Percentiles rank a stretch among this genome's conserved stretches.
These are phyloP conservation scores for Lathronympha strigana DNA, from an alignment of 2,888 invertebrate genomes.

Conservation along the genomic window DNA sequence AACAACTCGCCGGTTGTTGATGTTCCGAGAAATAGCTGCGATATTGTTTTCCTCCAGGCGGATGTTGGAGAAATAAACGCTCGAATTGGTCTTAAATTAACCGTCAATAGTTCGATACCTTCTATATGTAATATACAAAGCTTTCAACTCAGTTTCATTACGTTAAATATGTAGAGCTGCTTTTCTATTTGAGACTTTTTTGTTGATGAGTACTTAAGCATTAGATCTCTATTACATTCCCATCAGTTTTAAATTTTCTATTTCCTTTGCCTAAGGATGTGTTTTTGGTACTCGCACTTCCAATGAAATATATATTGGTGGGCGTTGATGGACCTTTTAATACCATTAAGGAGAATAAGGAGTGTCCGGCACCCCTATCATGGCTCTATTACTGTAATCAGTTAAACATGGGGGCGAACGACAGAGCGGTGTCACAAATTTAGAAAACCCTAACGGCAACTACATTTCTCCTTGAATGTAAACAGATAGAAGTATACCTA, in stretches of 20 bases:
- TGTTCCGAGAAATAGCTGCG: conserved; percentile 54
- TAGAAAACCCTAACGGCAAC: not conserved
- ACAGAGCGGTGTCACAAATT: not conserved
- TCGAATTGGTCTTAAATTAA: conserved; percentile 14
- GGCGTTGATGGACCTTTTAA: conserved; percentile 54
- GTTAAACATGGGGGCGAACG: conserved; percentile 8
- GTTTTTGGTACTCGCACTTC: not conserved
- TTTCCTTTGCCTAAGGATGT: not conserved
- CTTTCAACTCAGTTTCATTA: not conserved
- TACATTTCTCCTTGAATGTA: too few species aligned
- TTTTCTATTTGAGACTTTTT: not conserved
- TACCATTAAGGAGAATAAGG: conserved; percentile 47
- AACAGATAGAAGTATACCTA: too few species aligned
- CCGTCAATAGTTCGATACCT: conserved; percentile 9
- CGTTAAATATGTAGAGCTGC: not conserved
- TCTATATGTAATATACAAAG: not conserved
- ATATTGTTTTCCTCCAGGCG: conserved; percentile 22
- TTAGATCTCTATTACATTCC: too few species aligned
- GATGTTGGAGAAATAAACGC: conserved; percentile 28
- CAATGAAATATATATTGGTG: not conserved
- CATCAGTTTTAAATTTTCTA: too few species aligned
- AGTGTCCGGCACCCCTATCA: conserved; percentile 53
- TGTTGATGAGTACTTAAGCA: too few species aligned
- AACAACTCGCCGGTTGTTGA: conserved; percentile 63
- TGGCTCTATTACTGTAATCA: conserved; percentile 22